Evolutionary conservation across 2,113 vertebrate genomes (phyloP).

Genomic region (Ageneiosus marmoratus): DNA sequence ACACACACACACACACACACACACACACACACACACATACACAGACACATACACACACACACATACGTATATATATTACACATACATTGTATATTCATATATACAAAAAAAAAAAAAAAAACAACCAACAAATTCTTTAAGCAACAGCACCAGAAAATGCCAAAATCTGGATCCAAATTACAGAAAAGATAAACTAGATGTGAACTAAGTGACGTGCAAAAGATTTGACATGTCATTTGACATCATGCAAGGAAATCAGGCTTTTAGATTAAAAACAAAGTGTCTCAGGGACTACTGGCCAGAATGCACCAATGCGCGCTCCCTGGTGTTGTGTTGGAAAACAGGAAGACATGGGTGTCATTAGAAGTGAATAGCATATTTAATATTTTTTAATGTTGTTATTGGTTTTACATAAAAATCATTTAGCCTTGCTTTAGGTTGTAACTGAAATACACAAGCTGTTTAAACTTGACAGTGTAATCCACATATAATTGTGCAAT

Average conservation of each 20-base stretch:
- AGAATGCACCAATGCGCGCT: neutral
- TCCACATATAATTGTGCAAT: neutral
- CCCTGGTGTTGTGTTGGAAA: too few species aligned
- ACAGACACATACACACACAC: too few species aligned
- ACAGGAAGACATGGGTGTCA: neutral
- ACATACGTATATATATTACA: too few species aligned
- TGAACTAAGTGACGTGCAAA: neutral
- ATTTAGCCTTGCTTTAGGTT: too few species aligned
- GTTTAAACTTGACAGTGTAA: neutral
- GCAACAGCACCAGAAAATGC: too few species aligned
- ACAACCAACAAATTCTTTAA: too few species aligned
- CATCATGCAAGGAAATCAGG: neutral
- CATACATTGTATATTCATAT: too few species aligned
- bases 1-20: too few species aligned
- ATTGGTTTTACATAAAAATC: too few species aligned
- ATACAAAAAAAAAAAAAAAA: too few species aligned
- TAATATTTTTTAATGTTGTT: neutral
- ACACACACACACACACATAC: too few species aligned
- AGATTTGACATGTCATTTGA: neutral
- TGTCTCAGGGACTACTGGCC: neutral
- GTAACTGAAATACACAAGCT: neutral
- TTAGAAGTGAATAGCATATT: neutral
- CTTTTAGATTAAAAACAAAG: neutral
- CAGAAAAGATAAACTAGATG: neutral
- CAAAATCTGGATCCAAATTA: neutral